These are phyloP conservation scores for Antitype chi DNA, from an alignment of 2,888 invertebrate species.

Conservation along the genomic window DNA sequence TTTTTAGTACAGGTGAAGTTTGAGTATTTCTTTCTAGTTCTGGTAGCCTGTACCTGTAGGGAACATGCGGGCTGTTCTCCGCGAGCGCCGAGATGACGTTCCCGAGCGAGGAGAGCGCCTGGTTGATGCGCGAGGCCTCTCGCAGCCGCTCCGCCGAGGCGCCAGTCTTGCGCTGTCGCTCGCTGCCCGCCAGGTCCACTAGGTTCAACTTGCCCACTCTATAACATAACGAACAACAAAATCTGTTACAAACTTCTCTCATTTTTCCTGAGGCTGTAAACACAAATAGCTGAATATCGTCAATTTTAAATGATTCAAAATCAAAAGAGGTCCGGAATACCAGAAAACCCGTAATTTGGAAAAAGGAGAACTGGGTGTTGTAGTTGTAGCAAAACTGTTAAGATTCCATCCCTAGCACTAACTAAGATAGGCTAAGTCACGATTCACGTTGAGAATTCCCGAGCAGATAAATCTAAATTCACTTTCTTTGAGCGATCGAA, in stretches of 20 bases:
- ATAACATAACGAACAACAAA: conserved; percentile 26
- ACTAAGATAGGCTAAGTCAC: neutral
- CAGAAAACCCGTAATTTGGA: neutral
- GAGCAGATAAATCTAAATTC: neutral
- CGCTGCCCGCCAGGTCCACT: conserved; percentile 99
- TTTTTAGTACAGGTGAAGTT: neutral
- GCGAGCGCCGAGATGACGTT: conserved; percentile 99
- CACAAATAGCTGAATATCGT: neutral
- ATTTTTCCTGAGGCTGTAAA: neutral
- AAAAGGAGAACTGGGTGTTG: neutral
- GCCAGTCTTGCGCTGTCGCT: conserved; percentile 98
- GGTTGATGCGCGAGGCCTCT: conserved; percentile 99
- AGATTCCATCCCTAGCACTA: neutral
- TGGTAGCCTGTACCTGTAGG: conserved; percentile 91
- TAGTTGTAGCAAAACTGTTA: neutral
- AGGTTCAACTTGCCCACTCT: conserved; percentile 98
- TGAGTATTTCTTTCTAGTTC: neutral
- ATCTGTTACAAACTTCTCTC: too few species aligned
- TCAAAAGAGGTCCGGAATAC: neutral
- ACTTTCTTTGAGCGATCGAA: conserved; percentile 8
- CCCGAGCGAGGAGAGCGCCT: conserved; percentile 98
- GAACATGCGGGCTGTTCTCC: conserved; percentile 98
- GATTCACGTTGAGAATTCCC: conserved; percentile 5
- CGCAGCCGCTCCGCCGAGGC: conserved; percentile 98
- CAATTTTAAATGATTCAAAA: neutral